phyloP scores from a whole-genome alignment of 2,113 vertebrate genomes.

The Hucho hucho region DNA sequence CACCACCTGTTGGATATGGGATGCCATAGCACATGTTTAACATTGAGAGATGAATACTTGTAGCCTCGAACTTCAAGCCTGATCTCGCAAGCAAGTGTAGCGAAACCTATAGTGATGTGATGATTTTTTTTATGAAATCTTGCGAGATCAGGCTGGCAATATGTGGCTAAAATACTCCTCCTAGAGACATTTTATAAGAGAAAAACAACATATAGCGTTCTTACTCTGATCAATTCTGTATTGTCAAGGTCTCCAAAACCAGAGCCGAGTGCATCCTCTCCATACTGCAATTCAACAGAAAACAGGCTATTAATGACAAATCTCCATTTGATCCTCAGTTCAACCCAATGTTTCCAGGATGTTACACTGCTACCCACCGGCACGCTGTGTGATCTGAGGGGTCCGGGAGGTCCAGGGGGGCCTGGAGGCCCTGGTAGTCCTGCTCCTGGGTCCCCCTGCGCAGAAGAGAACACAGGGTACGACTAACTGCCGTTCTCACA shows the following conservation, averaged over 20 bases:
- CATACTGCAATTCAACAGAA: slow-evolving; percentile 67
- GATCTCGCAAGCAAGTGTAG: too few relatives aligned
- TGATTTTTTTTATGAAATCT: too few relatives aligned
- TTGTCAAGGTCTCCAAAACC: slow-evolving; percentile 73
- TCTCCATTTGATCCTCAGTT: background rate
- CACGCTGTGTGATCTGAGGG: slow-evolving; percentile 60
- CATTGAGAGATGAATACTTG: too few relatives aligned
- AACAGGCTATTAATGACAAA: background rate
- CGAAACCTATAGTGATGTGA: too few relatives aligned
- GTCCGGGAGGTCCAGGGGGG: slow-evolving; percentile 70
- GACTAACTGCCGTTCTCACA: background rate
- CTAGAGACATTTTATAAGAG: too few relatives aligned
- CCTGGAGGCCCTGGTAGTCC: slow-evolving; percentile 74
- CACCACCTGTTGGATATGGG: background rate
- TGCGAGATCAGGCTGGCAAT: too few relatives aligned
- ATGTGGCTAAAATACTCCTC: too few relatives aligned
- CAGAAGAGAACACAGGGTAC: background rate
- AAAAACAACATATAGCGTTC: background rate
- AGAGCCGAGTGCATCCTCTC: slow-evolving; percentile 73
- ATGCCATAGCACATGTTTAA: background rate
- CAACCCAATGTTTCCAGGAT: background rate
- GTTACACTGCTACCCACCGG: slow-evolving; percentile 52
- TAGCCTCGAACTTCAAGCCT: too few relatives aligned
- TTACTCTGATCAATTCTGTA: slow-evolving; percentile 59
- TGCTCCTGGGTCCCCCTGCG: slow-evolving; percentile 73